Conservation (phyloP, 2,797 vertebrate genomes). For the Thalassophryne amazonica region DNA sequence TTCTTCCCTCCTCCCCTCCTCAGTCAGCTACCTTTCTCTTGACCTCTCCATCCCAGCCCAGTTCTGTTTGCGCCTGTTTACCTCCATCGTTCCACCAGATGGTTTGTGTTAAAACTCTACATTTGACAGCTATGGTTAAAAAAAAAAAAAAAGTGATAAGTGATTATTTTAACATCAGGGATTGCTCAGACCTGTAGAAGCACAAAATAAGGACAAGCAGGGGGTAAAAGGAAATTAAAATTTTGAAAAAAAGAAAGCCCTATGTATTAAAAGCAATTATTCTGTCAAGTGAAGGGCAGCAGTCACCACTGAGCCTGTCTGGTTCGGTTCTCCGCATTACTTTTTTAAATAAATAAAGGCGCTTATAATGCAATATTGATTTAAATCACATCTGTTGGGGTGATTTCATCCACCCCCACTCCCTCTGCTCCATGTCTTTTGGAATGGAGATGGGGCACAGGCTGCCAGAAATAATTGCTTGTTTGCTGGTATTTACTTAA, state of each 20-base stretch:
- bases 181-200: slow-evolving; percentile 63
- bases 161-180: slow-evolving; percentile 74
- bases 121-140: too few relatives aligned
- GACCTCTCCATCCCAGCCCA: slow-evolving; percentile 43
- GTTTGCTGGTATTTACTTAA: slow-evolving; percentile 82
- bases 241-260: slow-evolving; percentile 61
- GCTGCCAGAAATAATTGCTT: slow-evolving; percentile 83
- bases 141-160: too few relatives aligned
- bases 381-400: slow-evolving; percentile 82
- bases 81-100: slow-evolving; percentile 75
- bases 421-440: slow-evolving; percentile 68
- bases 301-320: slow-evolving; percentile 61
- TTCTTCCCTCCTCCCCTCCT: slow-evolving; percentile 6
- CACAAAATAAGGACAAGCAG: slow-evolving; percentile 59
- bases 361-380: slow-evolving; percentile 81
- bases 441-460: slow-evolving; percentile 61
- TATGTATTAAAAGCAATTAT: slow-evolving; percentile 78
- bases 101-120: slow-evolving; percentile 77
- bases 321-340: slow-evolving; percentile 55
- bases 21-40: neutral
- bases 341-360: slow-evolving; percentile 68
- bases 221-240: slow-evolving; percentile 73
- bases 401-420: slow-evolving; percentile 79
- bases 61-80: slow-evolving; percentile 66
- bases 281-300: slow-evolving; percentile 67